phyloP scores from a whole-genome alignment of 2,113 vertebrate genomes.

The western clawed frog (Xenopus tropicalis) region UCB_Xtro_10.0 CM004451.2:66494501-66495000 shows the following conservation, averaged over 20 bases:
- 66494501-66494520: no score
- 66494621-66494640: constrained; percentile 55
- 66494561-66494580: no score
- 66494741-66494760: constrained; percentile 71
- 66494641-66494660: constrained; percentile 53
- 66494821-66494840: constrained; percentile 73
- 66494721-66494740: constrained; percentile 69
- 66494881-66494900: constrained; percentile 75
- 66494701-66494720: constrained; percentile 66
- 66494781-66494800: constrained; percentile 75
- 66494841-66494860: constrained; percentile 80
- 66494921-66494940: constrained; percentile 64
- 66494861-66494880: constrained; percentile 78
- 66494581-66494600: no score
- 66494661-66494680: constrained; percentile 58
- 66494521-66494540: no score
- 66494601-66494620: neutral
- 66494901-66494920: constrained; percentile 65
- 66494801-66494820: constrained; percentile 73
- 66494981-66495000: constrained; percentile 57
- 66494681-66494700: constrained; percentile 52
- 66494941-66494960: constrained; percentile 60
- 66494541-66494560: no score
- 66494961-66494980: constrained; percentile 58
- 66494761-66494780: constrained; percentile 80